phyloP scores from a whole-genome alignment of 2,113 vertebrate species.

The Poecilia latipinna region DNA sequence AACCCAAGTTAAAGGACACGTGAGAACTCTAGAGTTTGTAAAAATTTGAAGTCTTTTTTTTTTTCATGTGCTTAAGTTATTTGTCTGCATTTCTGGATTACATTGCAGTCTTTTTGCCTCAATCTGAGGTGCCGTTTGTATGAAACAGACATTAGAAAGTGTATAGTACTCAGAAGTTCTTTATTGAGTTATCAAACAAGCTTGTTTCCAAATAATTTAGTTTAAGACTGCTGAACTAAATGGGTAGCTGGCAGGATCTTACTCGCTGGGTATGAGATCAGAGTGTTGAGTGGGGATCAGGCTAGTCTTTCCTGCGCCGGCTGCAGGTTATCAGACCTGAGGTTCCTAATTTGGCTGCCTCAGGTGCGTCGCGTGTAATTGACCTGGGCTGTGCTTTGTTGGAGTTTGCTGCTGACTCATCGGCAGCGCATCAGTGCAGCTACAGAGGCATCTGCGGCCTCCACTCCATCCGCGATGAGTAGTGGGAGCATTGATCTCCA shows the following conservation, averaged over 20 bases:
- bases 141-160: background rate
- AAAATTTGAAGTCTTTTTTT: background rate
- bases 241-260: constrained; percentile 17
- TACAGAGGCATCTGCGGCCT: constrained; percentile 30
- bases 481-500: constrained; percentile 56
- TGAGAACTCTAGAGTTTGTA: background rate
- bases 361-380: constrained; percentile 32
- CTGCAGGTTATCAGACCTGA: constrained; percentile 38
- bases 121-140: background rate
- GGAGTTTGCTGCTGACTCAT: constrained; percentile 61
- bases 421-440: constrained; percentile 36
- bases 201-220: constrained; percentile 5
- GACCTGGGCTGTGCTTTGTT: constrained; percentile 39
- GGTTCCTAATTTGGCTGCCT: constrained; percentile 21
- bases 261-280: constrained; percentile 31
- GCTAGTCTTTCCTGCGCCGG: constrained; percentile 45
- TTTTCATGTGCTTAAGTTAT: background rate
- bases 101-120: background rate
- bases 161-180: background rate
- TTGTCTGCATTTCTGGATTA: background rate
- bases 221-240: constrained; percentile 22
- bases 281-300: constrained; percentile 25
- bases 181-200: too few relatives aligned
- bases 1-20: constrained; percentile 14
- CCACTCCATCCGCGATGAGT: constrained; percentile 47